phyloP scores from a whole-genome alignment of 2,888 invertebrate genomes.

The Hyles lineata region DNA sequence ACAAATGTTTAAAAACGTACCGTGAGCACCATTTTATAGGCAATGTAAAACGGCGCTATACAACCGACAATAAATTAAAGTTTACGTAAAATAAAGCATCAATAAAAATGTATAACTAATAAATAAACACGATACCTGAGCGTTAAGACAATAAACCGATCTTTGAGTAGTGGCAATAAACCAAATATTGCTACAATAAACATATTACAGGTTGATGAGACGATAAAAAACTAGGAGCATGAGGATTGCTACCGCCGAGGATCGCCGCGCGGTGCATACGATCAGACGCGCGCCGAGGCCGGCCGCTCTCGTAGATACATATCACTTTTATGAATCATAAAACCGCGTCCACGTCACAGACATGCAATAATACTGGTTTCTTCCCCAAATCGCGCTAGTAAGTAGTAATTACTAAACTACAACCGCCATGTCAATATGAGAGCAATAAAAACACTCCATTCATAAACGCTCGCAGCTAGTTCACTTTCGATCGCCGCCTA shows the following conservation, averaged over 20 bases:
- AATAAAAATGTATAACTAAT: conserved; percentile 85
- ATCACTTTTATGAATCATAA: conserved; percentile 82
- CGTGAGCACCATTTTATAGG: conserved; percentile 84
- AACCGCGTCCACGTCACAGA: conserved; percentile 70
- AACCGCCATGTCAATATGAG: conserved; percentile 78
- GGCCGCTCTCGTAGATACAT: conserved; percentile 65
- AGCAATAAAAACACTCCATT: conserved; percentile 81
- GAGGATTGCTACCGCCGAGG: conserved; percentile 43
- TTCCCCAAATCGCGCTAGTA: conserved; percentile 76
- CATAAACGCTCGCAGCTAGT: conserved; percentile 76
- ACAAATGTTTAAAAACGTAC: conserved; percentile 82
- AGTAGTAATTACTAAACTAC: conserved; percentile 79
- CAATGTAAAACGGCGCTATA: conserved; percentile 82
- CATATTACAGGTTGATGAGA: conserved; percentile 81
- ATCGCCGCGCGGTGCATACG: conserved; percentile 51
- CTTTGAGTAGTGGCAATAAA: conserved; percentile 81
- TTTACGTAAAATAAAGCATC: conserved; percentile 84
- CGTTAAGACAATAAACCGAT: conserved; percentile 82
- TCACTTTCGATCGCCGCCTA: conserved; percentile 78
- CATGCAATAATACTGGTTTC: conserved; percentile 77
- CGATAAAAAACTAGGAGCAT: conserved; percentile 68
- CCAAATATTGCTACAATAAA: conserved; percentile 84
- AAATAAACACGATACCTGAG: conserved; percentile 85
- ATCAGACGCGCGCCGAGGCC: conserved; percentile 34
- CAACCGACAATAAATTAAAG: conserved; percentile 83